These are phyloP conservation scores for Orbicella faveolata DNA, from an alignment of 64 coral and sea anemone genomes.

Conservation along the genomic window DNA sequence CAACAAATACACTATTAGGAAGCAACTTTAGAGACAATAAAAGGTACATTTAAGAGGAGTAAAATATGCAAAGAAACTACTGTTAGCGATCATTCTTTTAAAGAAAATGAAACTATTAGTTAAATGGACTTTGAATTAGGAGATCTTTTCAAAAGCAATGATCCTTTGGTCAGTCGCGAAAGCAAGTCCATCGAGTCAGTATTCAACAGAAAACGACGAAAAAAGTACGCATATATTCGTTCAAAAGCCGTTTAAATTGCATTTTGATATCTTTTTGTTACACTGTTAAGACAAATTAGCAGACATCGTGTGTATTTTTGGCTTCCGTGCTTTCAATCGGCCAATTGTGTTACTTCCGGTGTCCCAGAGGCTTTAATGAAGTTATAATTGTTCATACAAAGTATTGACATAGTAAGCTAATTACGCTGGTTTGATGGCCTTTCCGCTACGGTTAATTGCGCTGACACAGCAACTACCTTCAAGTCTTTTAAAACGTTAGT, in stretches of 20 bases:
- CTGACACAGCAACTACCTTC: no score
- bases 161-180: background rate
- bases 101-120: background rate
- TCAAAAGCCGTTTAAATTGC: background rate
- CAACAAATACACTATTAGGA: conserved; percentile 8
- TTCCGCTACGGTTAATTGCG: background rate
- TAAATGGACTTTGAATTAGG: background rate
- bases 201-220: background rate
- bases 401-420: conserved; percentile 20
- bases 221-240: background rate
- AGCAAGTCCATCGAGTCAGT: background rate
- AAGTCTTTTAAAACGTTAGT: no score
- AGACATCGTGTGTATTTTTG: background rate
- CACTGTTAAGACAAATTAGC: background rate
- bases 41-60: background rate
- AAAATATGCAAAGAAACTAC: background rate
- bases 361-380: conserved; percentile 1
- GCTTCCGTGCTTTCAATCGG: background rate
- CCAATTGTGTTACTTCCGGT: conserved; percentile 8
- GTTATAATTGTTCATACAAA: conserved; percentile 18
- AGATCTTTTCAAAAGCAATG: conserved; percentile 4
- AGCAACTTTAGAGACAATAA: background rate
- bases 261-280: background rate
- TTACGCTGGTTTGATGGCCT: background rate
- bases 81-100: background rate